phyloP scores from a whole-genome alignment of 2,888 invertebrate species.

The Eupithecia subfuscata region DNA sequence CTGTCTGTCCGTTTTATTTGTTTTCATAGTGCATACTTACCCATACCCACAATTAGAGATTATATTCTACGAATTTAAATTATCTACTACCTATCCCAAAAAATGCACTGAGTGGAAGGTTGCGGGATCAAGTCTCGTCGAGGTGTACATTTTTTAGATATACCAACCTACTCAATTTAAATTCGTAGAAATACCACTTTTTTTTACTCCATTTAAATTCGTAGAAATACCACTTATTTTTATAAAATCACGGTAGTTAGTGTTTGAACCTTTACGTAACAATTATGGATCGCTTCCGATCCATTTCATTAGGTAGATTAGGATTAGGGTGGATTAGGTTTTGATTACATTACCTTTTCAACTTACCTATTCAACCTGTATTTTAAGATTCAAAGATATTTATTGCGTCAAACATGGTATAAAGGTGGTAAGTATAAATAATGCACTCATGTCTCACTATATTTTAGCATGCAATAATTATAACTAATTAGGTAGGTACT shows the following conservation, averaged over 20 bases:
- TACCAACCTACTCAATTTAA: background rate
- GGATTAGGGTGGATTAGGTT: too few species aligned
- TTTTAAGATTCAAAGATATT: too few species aligned
- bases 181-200: background rate
- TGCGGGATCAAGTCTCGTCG: too few species aligned
- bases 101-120: too few species aligned
- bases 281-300: background rate
- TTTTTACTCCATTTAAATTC: background rate
- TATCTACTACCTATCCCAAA: background rate
- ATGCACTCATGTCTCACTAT: too few species aligned
- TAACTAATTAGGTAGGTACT: too few species aligned
- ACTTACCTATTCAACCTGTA: background rate
- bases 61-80: background rate
- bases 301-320: background rate
- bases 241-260: too few species aligned
- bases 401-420: too few species aligned
- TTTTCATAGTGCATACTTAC: background rate
- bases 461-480: too few species aligned
- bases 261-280: background rate
- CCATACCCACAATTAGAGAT: too few species aligned
- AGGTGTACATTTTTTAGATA: background rate
- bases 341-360: too few species aligned
- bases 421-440: too few species aligned
- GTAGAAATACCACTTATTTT: background rate
- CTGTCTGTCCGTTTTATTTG: background rate